phyloP scores from a whole-genome alignment of 2,797 vertebrate species.

The Anguilla marmorata region DNA sequence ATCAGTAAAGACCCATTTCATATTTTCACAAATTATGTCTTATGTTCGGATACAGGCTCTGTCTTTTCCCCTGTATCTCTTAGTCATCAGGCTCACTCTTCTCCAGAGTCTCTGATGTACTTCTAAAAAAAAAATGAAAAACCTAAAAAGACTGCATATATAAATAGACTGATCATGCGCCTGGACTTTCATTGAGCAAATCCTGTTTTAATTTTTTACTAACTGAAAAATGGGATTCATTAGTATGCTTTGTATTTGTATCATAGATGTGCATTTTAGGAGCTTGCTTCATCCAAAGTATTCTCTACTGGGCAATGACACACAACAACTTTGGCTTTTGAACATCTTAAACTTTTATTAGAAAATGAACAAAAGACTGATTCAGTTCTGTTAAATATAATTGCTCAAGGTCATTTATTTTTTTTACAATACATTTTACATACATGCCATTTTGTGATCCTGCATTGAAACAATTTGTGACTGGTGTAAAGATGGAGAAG shows the following conservation, averaged over 20 bases:
- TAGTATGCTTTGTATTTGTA: not conserved
- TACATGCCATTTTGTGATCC: constrained; percentile 46
- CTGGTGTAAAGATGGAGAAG: not conserved
- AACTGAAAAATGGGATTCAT: not conserved
- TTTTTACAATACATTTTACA: constrained; percentile 48
- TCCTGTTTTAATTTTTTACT: not conserved
- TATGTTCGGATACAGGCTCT: not conserved
- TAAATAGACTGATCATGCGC: not conserved
- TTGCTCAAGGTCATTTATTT: constrained; percentile 47
- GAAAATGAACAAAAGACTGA: constrained; percentile 59
- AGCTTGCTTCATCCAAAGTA: not conserved
- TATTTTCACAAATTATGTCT: not conserved
- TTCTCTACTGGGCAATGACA: constrained; percentile 34
- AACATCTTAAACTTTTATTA: constrained; percentile 68
- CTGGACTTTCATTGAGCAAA: not conserved
- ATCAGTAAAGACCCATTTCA: not conserved
- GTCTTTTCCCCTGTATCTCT: not conserved
- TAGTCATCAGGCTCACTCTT: not conserved
- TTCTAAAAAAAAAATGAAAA: not conserved
- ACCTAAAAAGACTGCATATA: not conserved
- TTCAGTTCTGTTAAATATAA: constrained; percentile 49
- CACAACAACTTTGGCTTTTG: constrained; percentile 46
- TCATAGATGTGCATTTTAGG: not conserved
- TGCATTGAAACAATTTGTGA: constrained; percentile 5
- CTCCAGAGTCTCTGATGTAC: not conserved